Evolutionary conservation across 2,113 vertebrate species (phyloP), one percentile per base, ranked within the genome.

Genomic region (Setophaga kirtlandii): DNA sequence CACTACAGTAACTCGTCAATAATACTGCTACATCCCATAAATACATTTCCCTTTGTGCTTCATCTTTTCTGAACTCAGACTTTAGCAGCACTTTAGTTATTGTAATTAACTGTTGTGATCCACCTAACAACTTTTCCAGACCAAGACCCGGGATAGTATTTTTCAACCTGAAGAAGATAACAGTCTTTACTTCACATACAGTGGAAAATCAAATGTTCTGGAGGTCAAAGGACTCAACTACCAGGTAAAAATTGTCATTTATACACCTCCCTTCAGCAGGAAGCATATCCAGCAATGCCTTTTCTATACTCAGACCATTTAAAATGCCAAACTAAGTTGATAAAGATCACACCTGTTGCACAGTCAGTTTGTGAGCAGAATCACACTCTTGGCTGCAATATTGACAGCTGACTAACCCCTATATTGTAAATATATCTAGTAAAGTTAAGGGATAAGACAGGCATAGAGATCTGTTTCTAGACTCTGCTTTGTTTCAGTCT

Each of bases 101-200:
- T 93, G 50, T 44, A 76, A 88, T 81, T 86, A 84, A 78, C 37
- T 41, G 18, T 68, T 76, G 25, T 42, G 83, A 89, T 68, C 68
- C 42, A 87, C 25, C 6, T 75, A 67, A 73, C n/a, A 79, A 83
- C 77, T 94, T 86, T 87, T 95, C 42, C 92, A 97, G 91, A 89
- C 28, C 59, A 98, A 96, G 75, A 67, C 93, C 79, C 87, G 97
- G 97, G 98, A 97, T 22, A 97, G 97, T 69, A 86, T 99, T 87
- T 99, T 99, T 98, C 97, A 97, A 22, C 96, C 97, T 15, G 99
- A 99, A 77, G 99, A 98, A 62, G 99, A 99, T 96, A 99, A 98
- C 97, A 99, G 99, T 52, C 98, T 99, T 30, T 99, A 99, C 97
- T 99, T 99, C 98, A 99, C 99, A 90, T 99, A 99, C 97, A 98